These are phyloP conservation scores for Chiroxiphia lanceolata DNA, from an alignment of 2,797 vertebrate species.

Conservation along the genomic window DNA sequence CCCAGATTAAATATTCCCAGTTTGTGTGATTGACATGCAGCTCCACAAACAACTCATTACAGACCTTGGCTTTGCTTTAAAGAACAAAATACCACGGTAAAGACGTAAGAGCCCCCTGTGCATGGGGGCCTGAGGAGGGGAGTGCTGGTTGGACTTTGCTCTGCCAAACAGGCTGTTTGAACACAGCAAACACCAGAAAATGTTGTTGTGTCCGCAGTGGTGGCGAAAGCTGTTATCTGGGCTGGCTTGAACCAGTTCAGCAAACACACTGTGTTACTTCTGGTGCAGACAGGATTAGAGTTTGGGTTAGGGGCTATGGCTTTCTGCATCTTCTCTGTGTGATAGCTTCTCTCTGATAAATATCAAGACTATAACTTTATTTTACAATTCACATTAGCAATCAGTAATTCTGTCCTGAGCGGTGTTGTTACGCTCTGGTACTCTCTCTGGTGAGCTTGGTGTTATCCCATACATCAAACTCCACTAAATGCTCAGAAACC, in stretches of 20 bases:
- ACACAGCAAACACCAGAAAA: not conserved
- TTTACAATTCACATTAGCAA: not conserved
- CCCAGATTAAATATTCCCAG: not conserved
- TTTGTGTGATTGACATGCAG: not conserved
- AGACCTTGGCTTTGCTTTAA: not conserved
- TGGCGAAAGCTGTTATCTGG: not conserved
- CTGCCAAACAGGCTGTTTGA: not conserved
- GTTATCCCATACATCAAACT: not conserved
- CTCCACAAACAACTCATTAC: not conserved
- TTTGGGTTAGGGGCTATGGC: not conserved
- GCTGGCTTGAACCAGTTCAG: not conserved
- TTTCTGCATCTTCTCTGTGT: not conserved
- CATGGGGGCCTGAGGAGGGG: not conserved
- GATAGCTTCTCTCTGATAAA: not conserved
- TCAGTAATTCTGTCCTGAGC: not conserved
- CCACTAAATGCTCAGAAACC: not conserved
- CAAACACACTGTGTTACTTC: not conserved
- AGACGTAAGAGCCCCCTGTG: not conserved
- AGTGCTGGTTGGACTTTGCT: not conserved
- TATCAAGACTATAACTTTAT: not conserved
- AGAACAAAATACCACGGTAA: not conserved
- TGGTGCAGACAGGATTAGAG: not conserved
- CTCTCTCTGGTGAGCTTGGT: not conserved
- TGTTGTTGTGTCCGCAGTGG: not conserved
- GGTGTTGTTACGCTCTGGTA: not conserved